Evolutionary conservation across 2,797 vertebrate genomes (phyloP), one percentile per base, ranked within the genome.

Genomic region (Cuculus canorus): DNA sequence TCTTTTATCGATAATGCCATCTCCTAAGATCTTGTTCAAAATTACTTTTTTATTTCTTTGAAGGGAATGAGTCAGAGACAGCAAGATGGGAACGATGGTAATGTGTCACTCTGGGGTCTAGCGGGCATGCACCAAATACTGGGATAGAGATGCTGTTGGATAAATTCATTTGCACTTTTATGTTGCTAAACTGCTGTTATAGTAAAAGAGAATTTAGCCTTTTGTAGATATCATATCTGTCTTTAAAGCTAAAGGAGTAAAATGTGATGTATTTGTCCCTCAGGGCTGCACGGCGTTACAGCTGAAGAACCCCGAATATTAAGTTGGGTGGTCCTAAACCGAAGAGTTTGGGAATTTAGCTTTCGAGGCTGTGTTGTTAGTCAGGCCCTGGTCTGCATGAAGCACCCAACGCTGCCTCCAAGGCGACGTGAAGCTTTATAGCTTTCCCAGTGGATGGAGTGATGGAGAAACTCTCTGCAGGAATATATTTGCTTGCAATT

Each of bases 251-350:
- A n/a, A 47, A 70, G 33, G 43, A 64, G 50, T 50, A 56, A 48
- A 84, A 68, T 5, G 35, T 12, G 84, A 9, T 32, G 8, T 37
- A 21, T 18, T 23, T 79, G 48, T 83, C 41, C 79, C 54, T 79
- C 43, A 22, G 64, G 82, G 82, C 41, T 71, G 35, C 23, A 35
- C 71, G 17, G 17, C 12, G 32, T 48, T 92, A 94, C 68, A 39
- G 27, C 68, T n/a, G 72, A 64, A 93, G 61, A 81, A 28, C 75
- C 68, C 52, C 77, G 83, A 73, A 24, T 84, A 70, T 85, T 53
- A 87, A 82, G 25, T 53, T 11, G 11, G 70, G 60, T n/a, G 41
- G 19, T 35, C 32, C 56, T 56, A n/a, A 57, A 73, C 25, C 15
- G 9, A 50, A 82, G 66, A 8, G 19, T 66, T 72, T 64, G 16